Conservation (phyloP, 2,888 invertebrate species). For the Opisthograptis luteolata region DNA sequence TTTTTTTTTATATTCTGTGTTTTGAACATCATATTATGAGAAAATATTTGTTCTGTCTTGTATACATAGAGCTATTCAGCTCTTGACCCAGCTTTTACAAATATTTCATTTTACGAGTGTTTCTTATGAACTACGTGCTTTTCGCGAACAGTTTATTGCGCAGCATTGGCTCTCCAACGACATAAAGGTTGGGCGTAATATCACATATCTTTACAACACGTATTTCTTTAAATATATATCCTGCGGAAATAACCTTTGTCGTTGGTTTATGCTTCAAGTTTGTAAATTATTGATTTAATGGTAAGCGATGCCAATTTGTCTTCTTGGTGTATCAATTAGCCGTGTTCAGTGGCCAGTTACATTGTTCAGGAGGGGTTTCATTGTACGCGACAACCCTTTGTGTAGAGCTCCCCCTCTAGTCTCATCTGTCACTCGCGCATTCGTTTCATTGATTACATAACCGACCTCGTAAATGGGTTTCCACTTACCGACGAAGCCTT, state of each 20-base stretch:
- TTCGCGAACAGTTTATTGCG: constrained; percentile 28
- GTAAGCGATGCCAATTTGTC: constrained; percentile 39
- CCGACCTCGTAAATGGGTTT: constrained; percentile 50
- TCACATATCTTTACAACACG: constrained; percentile 16
- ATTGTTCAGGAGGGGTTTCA: constrained; percentile 67
- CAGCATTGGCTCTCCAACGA: constrained; percentile 21
- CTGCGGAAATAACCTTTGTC: not conserved
- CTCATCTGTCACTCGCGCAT: constrained; percentile 54
- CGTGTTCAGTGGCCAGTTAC: constrained; percentile 52
- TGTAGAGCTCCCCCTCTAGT: constrained; percentile 44
- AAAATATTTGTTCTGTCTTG: not conserved
- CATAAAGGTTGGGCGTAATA: constrained; percentile 16
- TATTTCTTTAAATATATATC: constrained; percentile 10
- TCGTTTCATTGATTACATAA: constrained; percentile 63
- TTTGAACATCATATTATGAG: not conserved
- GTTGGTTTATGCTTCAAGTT: not conserved
- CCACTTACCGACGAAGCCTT: constrained; percentile 47
- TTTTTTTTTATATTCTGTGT: too few relatives aligned
- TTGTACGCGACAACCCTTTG: constrained; percentile 61
- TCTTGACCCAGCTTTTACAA: constrained; percentile 15
- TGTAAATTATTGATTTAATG: constrained; percentile 16
- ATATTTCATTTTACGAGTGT: constrained; percentile 24
- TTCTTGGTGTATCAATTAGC: constrained; percentile 54
- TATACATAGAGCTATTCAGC: not conserved
- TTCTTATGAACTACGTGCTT: constrained; percentile 19